Conservation (phyloP, 92 coral and sea anemone species). For the Virgularia gustaviana region DNA sequence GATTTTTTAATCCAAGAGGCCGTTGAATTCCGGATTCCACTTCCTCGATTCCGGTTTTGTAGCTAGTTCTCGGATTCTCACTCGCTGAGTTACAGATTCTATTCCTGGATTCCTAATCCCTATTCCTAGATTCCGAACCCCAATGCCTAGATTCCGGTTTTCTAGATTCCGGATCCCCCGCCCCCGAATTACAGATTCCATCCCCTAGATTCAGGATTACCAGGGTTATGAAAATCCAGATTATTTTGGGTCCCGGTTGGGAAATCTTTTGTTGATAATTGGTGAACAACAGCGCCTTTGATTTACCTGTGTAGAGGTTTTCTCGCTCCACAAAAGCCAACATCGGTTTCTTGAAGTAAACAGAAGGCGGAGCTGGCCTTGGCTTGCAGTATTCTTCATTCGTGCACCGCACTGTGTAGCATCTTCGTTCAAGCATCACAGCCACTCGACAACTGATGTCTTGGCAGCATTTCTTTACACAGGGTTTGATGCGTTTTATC, state of each 20-base stretch:
- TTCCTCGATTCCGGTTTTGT: no score
- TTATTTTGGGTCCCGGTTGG: neutral
- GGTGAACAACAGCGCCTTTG: neutral
- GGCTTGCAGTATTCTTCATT: slow-evolving; percentile 73
- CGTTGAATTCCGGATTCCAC: neutral
- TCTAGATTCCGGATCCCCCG: no score
- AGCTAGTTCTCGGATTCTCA: no score
- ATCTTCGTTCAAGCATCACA: slow-evolving; percentile 80
- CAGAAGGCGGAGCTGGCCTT: slow-evolving; percentile 77
- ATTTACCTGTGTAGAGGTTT: slow-evolving; percentile 77
- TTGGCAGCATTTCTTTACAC: slow-evolving; percentile 77
- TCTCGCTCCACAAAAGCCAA: slow-evolving; percentile 87
- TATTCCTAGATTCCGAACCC: no score
- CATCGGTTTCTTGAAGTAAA: slow-evolving; percentile 69
- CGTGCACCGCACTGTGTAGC: slow-evolving; percentile 83
- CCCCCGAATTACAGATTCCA: no score
- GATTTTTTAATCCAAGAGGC: neutral
- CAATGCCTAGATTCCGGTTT: no score
- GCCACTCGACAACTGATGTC: slow-evolving; percentile 87
- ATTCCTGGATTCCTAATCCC: no score
- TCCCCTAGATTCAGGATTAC: no score
- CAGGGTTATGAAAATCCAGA: no score
- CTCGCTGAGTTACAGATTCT: no score
- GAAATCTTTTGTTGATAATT: neutral
- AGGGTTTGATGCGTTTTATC: slow-evolving; percentile 64